phyloP scores from a whole-genome alignment of 92 coral and sea anemone species.

The Porites cylindrica region DNA sequence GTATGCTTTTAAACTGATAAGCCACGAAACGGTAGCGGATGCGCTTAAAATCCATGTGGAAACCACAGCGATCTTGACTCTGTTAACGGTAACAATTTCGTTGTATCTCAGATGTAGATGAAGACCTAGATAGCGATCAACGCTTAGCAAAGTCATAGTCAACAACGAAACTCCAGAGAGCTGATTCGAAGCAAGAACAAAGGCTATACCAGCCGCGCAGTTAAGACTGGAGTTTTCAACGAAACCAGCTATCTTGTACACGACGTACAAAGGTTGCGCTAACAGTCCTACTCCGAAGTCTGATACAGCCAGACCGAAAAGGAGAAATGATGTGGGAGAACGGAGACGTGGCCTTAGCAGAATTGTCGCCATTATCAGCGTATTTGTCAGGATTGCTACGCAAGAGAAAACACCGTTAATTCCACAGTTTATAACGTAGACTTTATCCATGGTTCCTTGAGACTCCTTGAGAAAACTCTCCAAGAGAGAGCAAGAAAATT shows the following conservation, averaged over 20 bases:
- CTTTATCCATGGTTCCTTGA: neutral
- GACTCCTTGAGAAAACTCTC: conserved; percentile 6
- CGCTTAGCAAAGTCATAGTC: neutral
- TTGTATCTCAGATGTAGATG: conserved; percentile 21
- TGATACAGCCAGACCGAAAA: conserved; percentile 9
- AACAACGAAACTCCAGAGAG: conserved; percentile 8
- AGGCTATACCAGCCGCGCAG: conserved; percentile 18
- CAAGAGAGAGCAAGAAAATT: neutral
- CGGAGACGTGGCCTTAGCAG: neutral
- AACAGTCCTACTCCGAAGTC: conserved; percentile 18
- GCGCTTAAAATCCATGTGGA: conserved; percentile 10
- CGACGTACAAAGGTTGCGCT: conserved; percentile 7
- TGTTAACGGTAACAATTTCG: conserved; percentile 9
- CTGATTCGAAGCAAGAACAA: conserved; percentile 5
- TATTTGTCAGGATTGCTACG: conserved; percentile 6
- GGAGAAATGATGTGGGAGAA: neutral
- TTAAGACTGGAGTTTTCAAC: neutral
- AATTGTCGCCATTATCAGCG: conserved; percentile 5
- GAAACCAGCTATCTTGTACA: conserved; percentile 25
- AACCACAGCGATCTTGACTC: conserved; percentile 16
- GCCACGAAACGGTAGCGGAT: neutral
- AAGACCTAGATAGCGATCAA: neutral
- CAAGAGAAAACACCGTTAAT: conserved; percentile 18
- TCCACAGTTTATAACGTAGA: neutral
- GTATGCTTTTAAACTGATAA: neutral